Conservation (phyloP, 2,888 invertebrate genomes). For the Melanargia galathea region DNA sequence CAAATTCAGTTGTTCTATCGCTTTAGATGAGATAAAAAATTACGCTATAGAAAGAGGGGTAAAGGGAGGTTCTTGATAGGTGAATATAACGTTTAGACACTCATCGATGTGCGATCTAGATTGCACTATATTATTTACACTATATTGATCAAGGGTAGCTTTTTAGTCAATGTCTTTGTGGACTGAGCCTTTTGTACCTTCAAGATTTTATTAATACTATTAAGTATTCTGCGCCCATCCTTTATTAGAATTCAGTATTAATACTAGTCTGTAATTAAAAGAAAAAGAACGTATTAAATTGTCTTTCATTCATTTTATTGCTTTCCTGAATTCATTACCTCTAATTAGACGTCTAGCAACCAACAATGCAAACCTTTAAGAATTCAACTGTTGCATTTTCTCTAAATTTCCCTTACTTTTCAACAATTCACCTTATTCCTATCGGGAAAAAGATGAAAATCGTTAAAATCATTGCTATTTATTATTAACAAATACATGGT, state of each 20-base stretch:
- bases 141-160: too few relatives aligned
- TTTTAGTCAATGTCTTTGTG: too few relatives aligned
- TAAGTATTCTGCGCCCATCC: too few relatives aligned
- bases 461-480: neutral
- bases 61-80: too few relatives aligned
- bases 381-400: neutral
- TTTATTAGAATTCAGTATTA: neutral
- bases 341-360: constrained; percentile 8
- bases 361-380: neutral
- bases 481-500: neutral
- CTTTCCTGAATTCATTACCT: constrained; percentile 12
- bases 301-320: neutral
- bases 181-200: too few relatives aligned
- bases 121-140: too few relatives aligned
- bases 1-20: too few relatives aligned
- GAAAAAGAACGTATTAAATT: constrained; percentile 1
- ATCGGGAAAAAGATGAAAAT: neutral
- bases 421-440: neutral
- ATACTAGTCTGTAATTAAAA: neutral
- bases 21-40: too few relatives aligned
- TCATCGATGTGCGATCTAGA: too few relatives aligned
- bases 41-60: too few relatives aligned
- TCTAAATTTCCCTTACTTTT: neutral
- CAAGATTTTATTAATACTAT: too few relatives aligned
- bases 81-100: too few relatives aligned